phyloP scores from a whole-genome alignment of 1,140 invertebrate genomes.

The Proctacanthus coquilletti region DNA sequence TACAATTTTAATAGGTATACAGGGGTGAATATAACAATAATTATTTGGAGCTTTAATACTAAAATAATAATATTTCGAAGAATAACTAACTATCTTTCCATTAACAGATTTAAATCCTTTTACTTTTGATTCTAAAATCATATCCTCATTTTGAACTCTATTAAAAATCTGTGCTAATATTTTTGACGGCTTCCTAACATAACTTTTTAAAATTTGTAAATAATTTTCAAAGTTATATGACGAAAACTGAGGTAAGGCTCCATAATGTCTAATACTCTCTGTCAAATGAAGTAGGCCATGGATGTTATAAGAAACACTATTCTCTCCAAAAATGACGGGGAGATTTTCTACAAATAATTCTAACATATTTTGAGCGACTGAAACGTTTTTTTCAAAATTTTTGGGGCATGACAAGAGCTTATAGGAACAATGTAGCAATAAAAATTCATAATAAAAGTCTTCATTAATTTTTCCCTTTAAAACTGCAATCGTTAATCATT shows the following conservation, averaged over 20 bases:
- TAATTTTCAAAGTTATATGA: slow-evolving; percentile 8
- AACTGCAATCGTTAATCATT: no score
- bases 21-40: no score
- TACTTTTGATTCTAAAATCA: no score
- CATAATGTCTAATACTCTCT: slow-evolving; percentile 2
- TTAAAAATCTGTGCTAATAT: slow-evolving; percentile 6
- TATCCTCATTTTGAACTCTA: no score
- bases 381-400: not conserved
- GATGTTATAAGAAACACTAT: slow-evolving; percentile 6
- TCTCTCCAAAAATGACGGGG: slow-evolving; percentile 5
- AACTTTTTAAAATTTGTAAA: slow-evolving; percentile 7
- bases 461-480: no score
- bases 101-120: no score
- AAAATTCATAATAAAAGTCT: no score
- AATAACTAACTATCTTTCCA: no score
- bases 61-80: no score
- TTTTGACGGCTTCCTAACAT: slow-evolving; percentile 4
- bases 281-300: slow-evolving; percentile 6
- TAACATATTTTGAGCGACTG: not conserved
- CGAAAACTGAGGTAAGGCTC: not conserved
- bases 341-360: slow-evolving; percentile 7
- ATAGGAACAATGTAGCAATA: no score
- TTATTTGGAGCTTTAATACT: no score
- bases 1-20: no score
- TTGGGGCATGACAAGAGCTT: not conserved